These are phyloP conservation scores for Nymphalis polychloros DNA, from an alignment of 2,888 invertebrate species.

Conservation along the genomic window DNA sequence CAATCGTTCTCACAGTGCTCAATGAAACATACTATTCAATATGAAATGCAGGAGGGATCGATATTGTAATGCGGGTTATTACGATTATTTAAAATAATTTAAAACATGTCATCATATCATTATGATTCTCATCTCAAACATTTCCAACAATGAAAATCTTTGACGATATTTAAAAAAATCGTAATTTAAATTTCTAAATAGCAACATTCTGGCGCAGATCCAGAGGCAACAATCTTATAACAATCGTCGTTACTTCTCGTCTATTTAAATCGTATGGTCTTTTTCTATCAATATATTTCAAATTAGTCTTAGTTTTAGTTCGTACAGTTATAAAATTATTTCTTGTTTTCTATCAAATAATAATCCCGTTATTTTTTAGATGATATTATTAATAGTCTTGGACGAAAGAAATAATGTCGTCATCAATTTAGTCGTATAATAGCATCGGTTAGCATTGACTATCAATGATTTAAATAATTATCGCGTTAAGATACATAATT, in stretches of 20 bases:
- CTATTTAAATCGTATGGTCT: slow-evolving; percentile 8
- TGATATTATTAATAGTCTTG: neutral
- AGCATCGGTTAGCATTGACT: neutral
- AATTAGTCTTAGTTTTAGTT: neutral
- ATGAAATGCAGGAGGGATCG: slow-evolving; percentile 52
- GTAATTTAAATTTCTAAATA: slow-evolving; percentile 63
- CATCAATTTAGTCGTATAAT: slow-evolving; percentile 3
- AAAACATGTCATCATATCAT: slow-evolving; percentile 6
- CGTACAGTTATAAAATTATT: neutral
- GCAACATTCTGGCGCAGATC: slow-evolving; percentile 62
- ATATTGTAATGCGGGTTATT: slow-evolving; percentile 37
- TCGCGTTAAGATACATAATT: slow-evolving; percentile 11
- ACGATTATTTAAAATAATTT: slow-evolving; percentile 23
- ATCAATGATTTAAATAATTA: slow-evolving; percentile 18
- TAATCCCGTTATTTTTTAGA: neutral
- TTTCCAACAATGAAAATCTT: slow-evolving; percentile 1
- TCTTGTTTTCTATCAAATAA: neutral
- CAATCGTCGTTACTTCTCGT: slow-evolving; percentile 2
- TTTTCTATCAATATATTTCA: slow-evolving; percentile 10
- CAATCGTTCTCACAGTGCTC: slow-evolving; percentile 41
- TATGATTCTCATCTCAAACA: slow-evolving; percentile 17
- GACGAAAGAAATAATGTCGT: neutral
- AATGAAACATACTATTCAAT: slow-evolving; percentile 53
- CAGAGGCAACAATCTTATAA: slow-evolving; percentile 57
- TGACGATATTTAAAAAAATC: slow-evolving; percentile 54